Conservation (phyloP, 2,113 vertebrate species). For the Prietella phreatophila region DNA sequence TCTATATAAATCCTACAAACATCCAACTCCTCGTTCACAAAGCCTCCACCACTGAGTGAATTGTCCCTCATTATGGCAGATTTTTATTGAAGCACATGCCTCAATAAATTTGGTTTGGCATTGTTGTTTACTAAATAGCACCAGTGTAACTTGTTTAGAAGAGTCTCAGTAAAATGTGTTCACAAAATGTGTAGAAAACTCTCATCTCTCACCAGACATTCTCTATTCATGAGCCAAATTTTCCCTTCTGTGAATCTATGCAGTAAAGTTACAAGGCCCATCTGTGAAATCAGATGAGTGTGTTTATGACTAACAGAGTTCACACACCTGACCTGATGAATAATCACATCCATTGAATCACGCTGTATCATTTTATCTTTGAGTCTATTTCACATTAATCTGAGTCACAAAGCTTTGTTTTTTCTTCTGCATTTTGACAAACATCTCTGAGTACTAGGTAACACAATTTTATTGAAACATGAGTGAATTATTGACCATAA, state of each 20-base stretch:
- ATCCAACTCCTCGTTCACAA: neutral
- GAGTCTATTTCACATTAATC: neutral
- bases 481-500: neutral
- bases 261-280: conserved; percentile 6
- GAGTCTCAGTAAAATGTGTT: neutral
- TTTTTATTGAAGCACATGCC: neutral
- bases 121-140: neutral
- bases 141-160: neutral
- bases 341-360: neutral
- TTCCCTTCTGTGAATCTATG: neutral
- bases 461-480: neutral
- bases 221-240: neutral
- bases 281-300: conserved; percentile 22
- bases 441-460: neutral
- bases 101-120: neutral
- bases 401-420: too few relatives aligned
- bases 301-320: conserved; percentile 1
- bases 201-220: neutral
- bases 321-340: conserved; percentile 6
- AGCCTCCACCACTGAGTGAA: neutral
- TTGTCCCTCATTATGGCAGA: neutral
- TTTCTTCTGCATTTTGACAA: neutral
- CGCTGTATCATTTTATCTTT: conserved; percentile 7
- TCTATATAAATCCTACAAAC: neutral
- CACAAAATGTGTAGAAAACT: neutral